Evolutionary conservation across 2,888 invertebrate genomes (phyloP).

Genomic region (Caenorhabditis sp.): DNA sequence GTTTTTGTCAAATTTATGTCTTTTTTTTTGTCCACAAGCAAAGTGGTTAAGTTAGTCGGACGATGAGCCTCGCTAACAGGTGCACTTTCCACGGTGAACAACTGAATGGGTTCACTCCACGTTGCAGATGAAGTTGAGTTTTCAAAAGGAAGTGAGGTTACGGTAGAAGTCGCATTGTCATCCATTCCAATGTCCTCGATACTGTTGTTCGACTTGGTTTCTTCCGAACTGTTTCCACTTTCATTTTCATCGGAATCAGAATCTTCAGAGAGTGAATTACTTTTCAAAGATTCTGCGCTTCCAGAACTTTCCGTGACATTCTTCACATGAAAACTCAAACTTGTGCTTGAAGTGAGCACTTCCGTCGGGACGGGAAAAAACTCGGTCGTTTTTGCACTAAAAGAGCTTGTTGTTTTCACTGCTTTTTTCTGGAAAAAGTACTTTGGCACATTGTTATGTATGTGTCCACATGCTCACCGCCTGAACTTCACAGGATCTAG

Average conservation of each 20-base stretch:
- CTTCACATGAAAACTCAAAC: no score
- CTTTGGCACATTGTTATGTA: not conserved
- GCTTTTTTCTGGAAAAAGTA: conserved; percentile 10
- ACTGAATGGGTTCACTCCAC: conserved; percentile 29
- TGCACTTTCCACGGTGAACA: conserved; percentile 29
- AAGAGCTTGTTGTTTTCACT: conserved; percentile 37
- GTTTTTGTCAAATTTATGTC: not conserved
- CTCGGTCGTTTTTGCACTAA: conserved; percentile 27
- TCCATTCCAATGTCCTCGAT: conserved; percentile 22
- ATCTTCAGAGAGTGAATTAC: not conserved
- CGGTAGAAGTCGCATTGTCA: not conserved
- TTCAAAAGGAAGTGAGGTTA: no score
- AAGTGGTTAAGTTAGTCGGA: conserved; percentile 14
- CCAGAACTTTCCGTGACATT: not conserved
- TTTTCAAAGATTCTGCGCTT: no score
- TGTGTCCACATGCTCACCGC: not conserved
- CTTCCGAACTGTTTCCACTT: conserved; percentile 6
- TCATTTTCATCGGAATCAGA: conserved; percentile 2
- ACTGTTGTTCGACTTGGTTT: conserved; percentile 3
- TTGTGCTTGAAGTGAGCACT: no score
- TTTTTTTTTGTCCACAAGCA: not conserved
- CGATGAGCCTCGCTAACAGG: conserved; percentile 10
- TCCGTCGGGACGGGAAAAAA: not conserved
- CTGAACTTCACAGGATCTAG: conserved; percentile 66
- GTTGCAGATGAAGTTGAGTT: not conserved